phyloP scores from a whole-genome alignment of 2,113 vertebrate genomes.

The Mustela lutreola region DNA sequence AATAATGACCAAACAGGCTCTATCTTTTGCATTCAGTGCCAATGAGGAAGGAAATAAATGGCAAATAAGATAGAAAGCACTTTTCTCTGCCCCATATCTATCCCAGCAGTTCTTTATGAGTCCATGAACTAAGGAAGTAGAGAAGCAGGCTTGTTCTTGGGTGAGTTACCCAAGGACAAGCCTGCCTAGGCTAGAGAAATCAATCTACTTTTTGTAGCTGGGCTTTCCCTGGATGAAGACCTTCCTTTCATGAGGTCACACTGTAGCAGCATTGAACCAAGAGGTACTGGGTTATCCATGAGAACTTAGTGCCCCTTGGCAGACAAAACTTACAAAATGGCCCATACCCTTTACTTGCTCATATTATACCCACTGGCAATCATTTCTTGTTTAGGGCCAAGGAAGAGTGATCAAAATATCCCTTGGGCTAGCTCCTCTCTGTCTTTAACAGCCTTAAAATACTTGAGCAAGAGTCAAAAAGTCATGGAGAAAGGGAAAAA shows the following conservation, averaged over 20 bases:
- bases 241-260: background rate
- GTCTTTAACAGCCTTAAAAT: slow-evolving; percentile 41
- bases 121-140: background rate
- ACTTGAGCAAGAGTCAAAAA: background rate
- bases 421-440: background rate
- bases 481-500: background rate
- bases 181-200: background rate
- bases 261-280: background rate
- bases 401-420: background rate
- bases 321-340: background rate
- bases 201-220: background rate
- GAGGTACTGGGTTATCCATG: background rate
- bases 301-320: background rate
- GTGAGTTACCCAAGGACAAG: background rate
- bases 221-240: background rate
- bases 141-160: background rate
- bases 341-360: background rate
- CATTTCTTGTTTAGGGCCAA: background rate
- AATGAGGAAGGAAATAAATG: background rate
- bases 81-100: background rate
- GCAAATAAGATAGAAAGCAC: background rate
- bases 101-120: background rate
- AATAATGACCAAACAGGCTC: background rate
- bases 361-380: background rate
- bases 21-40: background rate